Conservation (phyloP, 2,888 invertebrate species). For the Pilophorus perplexus region DNA sequence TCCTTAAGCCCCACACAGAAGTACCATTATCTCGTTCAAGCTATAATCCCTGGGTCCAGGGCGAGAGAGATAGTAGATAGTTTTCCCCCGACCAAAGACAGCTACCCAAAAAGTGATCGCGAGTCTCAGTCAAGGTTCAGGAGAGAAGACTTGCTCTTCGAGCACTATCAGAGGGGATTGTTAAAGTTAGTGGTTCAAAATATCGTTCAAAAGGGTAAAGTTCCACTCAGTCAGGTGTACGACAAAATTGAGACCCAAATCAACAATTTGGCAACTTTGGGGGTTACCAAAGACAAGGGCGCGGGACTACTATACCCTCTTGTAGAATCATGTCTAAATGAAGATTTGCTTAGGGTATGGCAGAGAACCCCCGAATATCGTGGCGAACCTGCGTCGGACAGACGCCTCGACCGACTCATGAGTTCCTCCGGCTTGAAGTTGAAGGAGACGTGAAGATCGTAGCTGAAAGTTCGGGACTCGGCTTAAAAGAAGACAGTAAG, state of each 20-base stretch:
- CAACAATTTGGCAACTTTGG: slow-evolving; percentile 3
- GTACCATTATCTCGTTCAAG: too few species aligned
- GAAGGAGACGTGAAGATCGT: too few species aligned
- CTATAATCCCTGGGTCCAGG: too few species aligned
- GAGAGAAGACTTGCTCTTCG: too few species aligned
- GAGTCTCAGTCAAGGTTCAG: too few species aligned
- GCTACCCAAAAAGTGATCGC: too few species aligned
- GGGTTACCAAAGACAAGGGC: slow-evolving; percentile 12
- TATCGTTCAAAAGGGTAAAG: not conserved
- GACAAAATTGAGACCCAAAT: slow-evolving; percentile 3
- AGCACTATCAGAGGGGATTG: too few species aligned
- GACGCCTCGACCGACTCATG: slow-evolving; percentile 17
- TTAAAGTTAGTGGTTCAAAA: slow-evolving; percentile 1
- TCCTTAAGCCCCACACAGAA: too few species aligned
- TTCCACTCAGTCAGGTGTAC: slow-evolving; percentile 5
- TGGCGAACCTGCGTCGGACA: not conserved
- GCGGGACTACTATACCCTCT: slow-evolving; percentile 7
- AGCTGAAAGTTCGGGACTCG: slow-evolving; percentile 2
- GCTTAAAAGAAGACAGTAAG: slow-evolving; percentile 12
- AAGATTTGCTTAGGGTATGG: slow-evolving; percentile 18
- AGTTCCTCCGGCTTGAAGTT: slow-evolving; percentile 6
- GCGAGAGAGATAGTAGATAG: too few species aligned
- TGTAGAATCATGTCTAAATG: slow-evolving; percentile 13
- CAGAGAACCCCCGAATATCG: slow-evolving; percentile 14
- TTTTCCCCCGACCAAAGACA: too few species aligned